Percentiles rank a stretch among this genome's conserved stretches.
phyloP scores from a whole-genome alignment of 2,888 invertebrate species.

The Oscheius sp. region DNA sequence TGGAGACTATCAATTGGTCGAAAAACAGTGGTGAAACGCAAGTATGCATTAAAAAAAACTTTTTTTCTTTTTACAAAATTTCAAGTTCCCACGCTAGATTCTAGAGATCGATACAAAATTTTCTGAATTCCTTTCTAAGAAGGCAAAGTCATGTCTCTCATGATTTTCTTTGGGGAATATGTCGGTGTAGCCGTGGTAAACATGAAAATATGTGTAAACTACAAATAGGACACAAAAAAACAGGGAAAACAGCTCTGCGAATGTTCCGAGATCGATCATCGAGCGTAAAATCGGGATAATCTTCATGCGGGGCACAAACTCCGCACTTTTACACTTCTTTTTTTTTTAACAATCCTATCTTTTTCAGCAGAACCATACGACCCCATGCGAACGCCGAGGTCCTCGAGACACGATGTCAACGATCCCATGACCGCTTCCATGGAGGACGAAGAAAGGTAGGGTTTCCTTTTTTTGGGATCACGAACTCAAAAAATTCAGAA shows the following conservation, averaged over 20 bases:
- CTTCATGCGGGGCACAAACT: too few species aligned
- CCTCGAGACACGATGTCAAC: conserved; percentile 35
- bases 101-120: not conserved
- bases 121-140: not conserved
- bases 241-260: too few species aligned
- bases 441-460: conserved; percentile 20
- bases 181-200: too few species aligned
- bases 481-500: not conserved
- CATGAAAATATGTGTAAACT: too few species aligned
- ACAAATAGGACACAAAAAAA: too few species aligned
- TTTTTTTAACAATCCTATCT: not conserved
- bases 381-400: conserved; percentile 28
- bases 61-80: not conserved
- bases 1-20: too few species aligned
- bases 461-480: not conserved
- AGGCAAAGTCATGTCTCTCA: not conserved
- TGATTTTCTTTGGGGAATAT: too few species aligned
- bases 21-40: too few species aligned
- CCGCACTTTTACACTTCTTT: too few species aligned
- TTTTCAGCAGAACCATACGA: conserved; percentile 25
- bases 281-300: too few species aligned
- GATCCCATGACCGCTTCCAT: conserved; percentile 35
- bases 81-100: not conserved
- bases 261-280: too few species aligned
- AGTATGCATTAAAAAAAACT: not conserved